phyloP scores from a whole-genome alignment of 2,888 invertebrate species.

The Listrodromus nycthemerus region DNA sequence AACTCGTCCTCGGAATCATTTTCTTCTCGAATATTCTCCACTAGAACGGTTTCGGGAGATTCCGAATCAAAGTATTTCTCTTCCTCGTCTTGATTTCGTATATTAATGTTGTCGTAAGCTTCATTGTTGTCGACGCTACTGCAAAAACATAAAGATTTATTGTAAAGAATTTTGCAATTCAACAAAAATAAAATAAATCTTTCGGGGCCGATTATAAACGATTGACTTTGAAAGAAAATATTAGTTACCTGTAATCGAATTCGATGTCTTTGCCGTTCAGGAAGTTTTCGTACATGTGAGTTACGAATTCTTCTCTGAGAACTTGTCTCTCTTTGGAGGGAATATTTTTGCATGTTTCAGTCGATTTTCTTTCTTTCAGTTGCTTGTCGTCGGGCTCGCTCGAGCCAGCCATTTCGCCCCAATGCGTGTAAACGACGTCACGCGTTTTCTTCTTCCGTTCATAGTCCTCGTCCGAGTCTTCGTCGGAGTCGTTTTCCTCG shows the following conservation, averaged over 20 bases:
- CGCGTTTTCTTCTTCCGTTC: constrained; percentile 54
- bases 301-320: constrained; percentile 92
- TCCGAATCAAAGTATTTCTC: constrained; percentile 96
- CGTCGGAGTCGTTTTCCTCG: constrained; percentile 83
- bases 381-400: constrained; percentile 67
- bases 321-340: constrained; percentile 86
- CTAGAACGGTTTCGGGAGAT: constrained; percentile 86
- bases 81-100: constrained; percentile 92
- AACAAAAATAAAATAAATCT: background rate
- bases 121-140: constrained; percentile 92
- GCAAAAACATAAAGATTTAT: constrained; percentile 67
- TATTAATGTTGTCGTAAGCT: constrained; percentile 91
- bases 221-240: constrained; percentile 1
- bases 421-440: constrained; percentile 44
- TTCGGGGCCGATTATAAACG: background rate
- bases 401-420: constrained; percentile 66
- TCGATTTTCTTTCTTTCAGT: constrained; percentile 82
- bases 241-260: constrained; percentile 90
- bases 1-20: constrained; percentile 87
- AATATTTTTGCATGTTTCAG: constrained; percentile 74
- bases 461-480: constrained; percentile 72
- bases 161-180: background rate
- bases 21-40: constrained; percentile 72
- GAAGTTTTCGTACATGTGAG: constrained; percentile 94
- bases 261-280: constrained; percentile 92